Percentiles rank a stretch among this genome's conserved stretches.
phyloP scores from a whole-genome alignment of 2,888 invertebrate species.

The Keiferia lycopersicella region DNA sequence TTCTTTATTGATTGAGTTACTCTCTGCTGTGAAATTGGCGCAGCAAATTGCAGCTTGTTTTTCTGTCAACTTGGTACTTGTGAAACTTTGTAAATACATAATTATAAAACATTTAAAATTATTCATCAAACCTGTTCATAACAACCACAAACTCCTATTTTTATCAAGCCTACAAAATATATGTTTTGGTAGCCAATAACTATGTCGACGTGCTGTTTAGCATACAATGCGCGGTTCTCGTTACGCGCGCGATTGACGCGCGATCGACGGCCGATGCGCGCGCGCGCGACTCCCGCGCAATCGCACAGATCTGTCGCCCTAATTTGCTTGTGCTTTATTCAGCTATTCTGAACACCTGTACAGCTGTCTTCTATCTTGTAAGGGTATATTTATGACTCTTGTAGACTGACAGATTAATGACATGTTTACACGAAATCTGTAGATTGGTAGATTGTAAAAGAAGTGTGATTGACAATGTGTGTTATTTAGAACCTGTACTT shows the following conservation, averaged over 20 bases:
- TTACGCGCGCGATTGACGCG: slow-evolving; percentile 52
- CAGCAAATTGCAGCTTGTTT: no score
- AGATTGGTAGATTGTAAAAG: background rate
- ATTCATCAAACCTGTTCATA: slow-evolving; percentile 12
- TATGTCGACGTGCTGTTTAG: slow-evolving; percentile 38
- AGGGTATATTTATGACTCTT: slow-evolving; percentile 12
- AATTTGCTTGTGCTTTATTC: slow-evolving; percentile 53
- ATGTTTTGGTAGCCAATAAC: slow-evolving; percentile 28
- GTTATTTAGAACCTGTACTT: background rate
- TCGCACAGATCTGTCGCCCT: slow-evolving; percentile 53
- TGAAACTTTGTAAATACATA: background rate
- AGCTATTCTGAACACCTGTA: slow-evolving; percentile 29
- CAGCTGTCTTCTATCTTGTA: slow-evolving; percentile 9
- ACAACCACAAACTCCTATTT: slow-evolving; percentile 4
- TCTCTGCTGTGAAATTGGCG: no score
- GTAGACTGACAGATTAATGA: slow-evolving; percentile 5
- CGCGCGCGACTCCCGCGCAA: slow-evolving; percentile 47
- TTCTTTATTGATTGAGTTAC: no score
- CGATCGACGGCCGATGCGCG: slow-evolving; percentile 26
- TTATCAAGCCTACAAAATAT: slow-evolving; percentile 19
- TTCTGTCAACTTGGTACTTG: no score
- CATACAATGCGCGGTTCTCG: slow-evolving; percentile 26
- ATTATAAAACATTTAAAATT: background rate
- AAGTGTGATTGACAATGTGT: background rate
- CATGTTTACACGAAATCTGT: background rate